Evolutionary conservation across 1,140 invertebrate genomes (phyloP).

Genomic region (Lepidurus couesii): DNA sequence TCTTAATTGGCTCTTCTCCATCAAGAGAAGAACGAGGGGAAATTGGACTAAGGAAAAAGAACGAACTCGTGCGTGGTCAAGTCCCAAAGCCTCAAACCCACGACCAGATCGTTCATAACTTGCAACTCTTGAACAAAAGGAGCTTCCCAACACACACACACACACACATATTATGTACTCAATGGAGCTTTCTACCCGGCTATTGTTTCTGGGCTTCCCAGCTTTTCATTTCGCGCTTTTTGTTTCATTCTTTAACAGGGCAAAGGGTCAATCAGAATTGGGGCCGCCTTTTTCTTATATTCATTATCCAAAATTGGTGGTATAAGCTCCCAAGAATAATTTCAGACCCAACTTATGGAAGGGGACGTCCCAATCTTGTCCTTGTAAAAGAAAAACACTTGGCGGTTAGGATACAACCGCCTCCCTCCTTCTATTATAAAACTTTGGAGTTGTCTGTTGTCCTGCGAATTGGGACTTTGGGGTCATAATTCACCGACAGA

Average conservation of each 20-base stretch:
- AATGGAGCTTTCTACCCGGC: not conserved
- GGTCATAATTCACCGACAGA: not conserved
- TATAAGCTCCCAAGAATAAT: not conserved
- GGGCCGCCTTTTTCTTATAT: not conserved
- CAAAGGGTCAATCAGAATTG: not conserved
- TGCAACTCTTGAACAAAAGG: not conserved
- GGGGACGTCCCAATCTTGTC: conserved; percentile 1
- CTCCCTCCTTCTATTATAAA: not conserved
- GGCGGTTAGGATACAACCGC: not conserved
- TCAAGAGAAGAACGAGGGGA: not conserved
- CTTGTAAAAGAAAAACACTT: not conserved
- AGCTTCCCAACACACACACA: not conserved
- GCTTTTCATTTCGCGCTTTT: not conserved
- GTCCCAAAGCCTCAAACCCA: too few species aligned
- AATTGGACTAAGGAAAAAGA: not conserved
- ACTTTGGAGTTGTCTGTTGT: not conserved
- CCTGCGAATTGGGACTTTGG: not conserved
- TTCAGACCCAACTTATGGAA: not conserved
- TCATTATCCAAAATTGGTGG: not conserved
- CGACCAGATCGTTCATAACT: not conserved
- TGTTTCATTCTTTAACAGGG: not conserved
- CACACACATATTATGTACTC: not conserved
- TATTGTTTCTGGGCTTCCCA: not conserved
- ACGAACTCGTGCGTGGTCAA: not conserved
- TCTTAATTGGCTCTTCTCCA: conserved; percentile 2